phyloP scores from a whole-genome alignment of 2,888 invertebrate genomes.

The Kuschelorhynchus macadamiae region DNA sequence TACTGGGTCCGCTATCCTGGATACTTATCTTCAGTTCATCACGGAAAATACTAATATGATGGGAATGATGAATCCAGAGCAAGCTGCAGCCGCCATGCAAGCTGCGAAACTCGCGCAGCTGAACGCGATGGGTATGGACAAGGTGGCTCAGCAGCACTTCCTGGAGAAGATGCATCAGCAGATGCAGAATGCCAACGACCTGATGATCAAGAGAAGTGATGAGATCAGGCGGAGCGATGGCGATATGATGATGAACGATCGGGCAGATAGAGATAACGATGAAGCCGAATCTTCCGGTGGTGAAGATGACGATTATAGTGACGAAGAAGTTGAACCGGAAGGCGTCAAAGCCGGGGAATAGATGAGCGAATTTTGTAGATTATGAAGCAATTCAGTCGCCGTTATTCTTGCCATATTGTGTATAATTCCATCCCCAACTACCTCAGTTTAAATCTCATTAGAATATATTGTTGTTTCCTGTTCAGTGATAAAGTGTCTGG shows the following conservation, averaged over 20 bases:
- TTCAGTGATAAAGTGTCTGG: conserved; percentile 13
- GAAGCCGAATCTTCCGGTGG: conserved; percentile 71
- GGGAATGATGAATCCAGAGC: conserved; percentile 73
- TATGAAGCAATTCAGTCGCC: conserved; percentile 29
- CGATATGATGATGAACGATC: conserved; percentile 73
- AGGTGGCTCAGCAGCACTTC: conserved; percentile 73
- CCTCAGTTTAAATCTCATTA: conserved; percentile 71
- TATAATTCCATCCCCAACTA: conserved; percentile 80
- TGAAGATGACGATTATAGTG: conserved; percentile 71
- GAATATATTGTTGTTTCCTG: conserved; percentile 57
- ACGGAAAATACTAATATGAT: conserved; percentile 85
- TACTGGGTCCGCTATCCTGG: conserved; percentile 83
- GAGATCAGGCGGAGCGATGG: conserved; percentile 68
- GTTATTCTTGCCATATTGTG: conserved; percentile 51
- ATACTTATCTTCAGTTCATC: conserved; percentile 90
- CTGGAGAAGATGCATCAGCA: conserved; percentile 73
- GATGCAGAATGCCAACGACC: conserved; percentile 72
- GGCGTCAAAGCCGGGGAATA: conserved; percentile 67
- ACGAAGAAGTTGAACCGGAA: conserved; percentile 69
- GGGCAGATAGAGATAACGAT: conserved; percentile 65
- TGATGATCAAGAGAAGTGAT: conserved; percentile 70
- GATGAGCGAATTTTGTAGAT: background rate
- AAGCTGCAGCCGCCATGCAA: conserved; percentile 74
- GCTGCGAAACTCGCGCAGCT: conserved; percentile 85
- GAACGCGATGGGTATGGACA: conserved; percentile 75